These are phyloP conservation scores for Monopterus albus DNA, from an alignment of 2,113 vertebrate genomes.

Conservation along the genomic window DNA sequence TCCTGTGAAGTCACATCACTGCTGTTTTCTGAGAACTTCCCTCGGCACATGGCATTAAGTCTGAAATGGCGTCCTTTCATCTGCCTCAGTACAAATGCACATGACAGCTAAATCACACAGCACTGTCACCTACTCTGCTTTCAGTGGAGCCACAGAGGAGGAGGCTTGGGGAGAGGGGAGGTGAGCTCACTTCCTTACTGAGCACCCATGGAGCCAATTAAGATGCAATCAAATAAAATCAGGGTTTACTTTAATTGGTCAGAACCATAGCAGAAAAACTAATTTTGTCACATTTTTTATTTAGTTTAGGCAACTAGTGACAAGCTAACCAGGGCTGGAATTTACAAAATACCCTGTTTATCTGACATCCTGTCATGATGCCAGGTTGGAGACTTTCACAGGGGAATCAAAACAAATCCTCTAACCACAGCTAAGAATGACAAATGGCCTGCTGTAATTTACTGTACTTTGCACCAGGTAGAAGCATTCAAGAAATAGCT, in stretches of 20 bases:
- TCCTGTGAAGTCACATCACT: constrained; percentile 11
- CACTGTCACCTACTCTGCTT: not conserved
- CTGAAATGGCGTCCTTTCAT: constrained; percentile 14
- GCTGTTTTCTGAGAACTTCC: constrained; percentile 12
- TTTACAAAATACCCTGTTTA: constrained; percentile 37
- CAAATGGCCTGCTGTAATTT: constrained; percentile 15
- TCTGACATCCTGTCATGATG: constrained; percentile 40
- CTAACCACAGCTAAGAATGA: not conserved
- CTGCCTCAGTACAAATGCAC: constrained; percentile 14
- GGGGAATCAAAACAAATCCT: constrained; percentile 44
- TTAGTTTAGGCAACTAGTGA: constrained; percentile 18
- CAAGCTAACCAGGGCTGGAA: constrained; percentile 22
- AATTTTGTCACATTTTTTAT: constrained; percentile 8
- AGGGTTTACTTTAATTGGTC: not conserved
- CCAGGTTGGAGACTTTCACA: constrained; percentile 16
- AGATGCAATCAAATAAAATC: not conserved
- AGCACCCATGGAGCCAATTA: not conserved
- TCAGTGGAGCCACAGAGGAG: not conserved
- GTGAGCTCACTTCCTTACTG: not conserved
- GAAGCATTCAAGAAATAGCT: too few relatives aligned
- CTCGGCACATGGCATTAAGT: not conserved
- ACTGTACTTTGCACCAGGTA: constrained; percentile 2
- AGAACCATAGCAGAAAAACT: not conserved
- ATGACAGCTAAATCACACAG: constrained; percentile 39
- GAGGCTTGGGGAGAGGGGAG: not conserved